Percentiles rank a stretch among this genome's conserved stretches.
These are phyloP conservation scores for Cynaeus angustus DNA, from an alignment of 2,888 invertebrate species.

Conservation along the genomic window DNA sequence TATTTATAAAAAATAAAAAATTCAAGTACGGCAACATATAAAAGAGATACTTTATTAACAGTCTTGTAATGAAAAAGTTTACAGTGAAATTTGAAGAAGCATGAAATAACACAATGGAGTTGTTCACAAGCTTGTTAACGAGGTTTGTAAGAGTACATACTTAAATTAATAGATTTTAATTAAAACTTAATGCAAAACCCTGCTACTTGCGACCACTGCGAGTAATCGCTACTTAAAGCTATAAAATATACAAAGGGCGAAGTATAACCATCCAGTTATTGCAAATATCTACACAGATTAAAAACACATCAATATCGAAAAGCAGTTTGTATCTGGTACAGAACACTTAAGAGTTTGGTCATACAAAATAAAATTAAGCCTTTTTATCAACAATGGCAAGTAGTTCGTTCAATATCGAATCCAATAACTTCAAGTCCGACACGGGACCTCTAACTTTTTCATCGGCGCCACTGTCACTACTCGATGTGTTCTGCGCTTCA, in stretches of 20 bases:
- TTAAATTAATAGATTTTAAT: slow-evolving; percentile 42
- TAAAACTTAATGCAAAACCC: slow-evolving; percentile 50
- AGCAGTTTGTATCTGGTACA: slow-evolving; percentile 40
- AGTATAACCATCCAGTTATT: slow-evolving; percentile 31
- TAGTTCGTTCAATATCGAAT: slow-evolving; percentile 68
- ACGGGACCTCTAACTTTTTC: slow-evolving; percentile 60
- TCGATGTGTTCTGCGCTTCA: slow-evolving; percentile 64
- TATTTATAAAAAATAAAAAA: slow-evolving; percentile 1
- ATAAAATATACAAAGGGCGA: slow-evolving; percentile 27
- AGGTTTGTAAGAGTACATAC: slow-evolving; percentile 31
- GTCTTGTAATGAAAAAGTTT: slow-evolving; percentile 57
- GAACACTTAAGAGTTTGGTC: slow-evolving; percentile 58
- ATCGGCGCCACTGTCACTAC: slow-evolving; percentile 62
- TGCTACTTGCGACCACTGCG: slow-evolving; percentile 38
- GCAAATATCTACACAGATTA: slow-evolving; percentile 38
- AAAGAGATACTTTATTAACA: slow-evolving; percentile 59
- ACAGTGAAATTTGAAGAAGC: slow-evolving; percentile 47
- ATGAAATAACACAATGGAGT: slow-evolving; percentile 46
- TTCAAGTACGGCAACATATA: slow-evolving; percentile 46
- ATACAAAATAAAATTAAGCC: slow-evolving; percentile 60
- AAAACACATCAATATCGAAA: slow-evolving; percentile 41
- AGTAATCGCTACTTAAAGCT: slow-evolving; percentile 26
- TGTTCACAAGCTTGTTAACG: slow-evolving; percentile 38
- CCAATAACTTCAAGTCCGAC: slow-evolving; percentile 61
- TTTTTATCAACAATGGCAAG: slow-evolving; percentile 68